A percentile compares a stretch with the other conserved stretches of the same genome.
Evolutionary conservation across 2,797 vertebrate genomes (phyloP).

Genomic region (Echiichthys vipera): DNA sequence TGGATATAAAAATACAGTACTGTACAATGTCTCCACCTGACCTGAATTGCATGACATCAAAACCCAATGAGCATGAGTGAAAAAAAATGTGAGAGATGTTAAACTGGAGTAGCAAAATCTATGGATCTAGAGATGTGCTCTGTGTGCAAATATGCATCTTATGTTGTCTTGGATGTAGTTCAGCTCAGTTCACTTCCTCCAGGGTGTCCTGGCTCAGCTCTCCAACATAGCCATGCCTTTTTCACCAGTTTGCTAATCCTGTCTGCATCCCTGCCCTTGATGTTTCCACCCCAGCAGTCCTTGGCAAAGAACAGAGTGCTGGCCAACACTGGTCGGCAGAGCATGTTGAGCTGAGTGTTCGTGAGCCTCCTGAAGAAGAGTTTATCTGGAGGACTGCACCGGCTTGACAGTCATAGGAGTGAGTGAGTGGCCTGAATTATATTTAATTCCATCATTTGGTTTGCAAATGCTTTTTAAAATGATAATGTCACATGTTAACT

Average conservation of each 20-base stretch:
- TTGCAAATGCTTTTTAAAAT: constrained; percentile 37
- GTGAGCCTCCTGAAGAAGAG: neutral
- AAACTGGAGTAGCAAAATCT: constrained; percentile 7
- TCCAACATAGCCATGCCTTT: constrained; percentile 50
- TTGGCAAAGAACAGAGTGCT: constrained; percentile 37
- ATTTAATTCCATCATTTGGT: constrained; percentile 29
- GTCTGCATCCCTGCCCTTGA: constrained; percentile 65
- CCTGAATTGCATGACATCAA: neutral
- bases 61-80: neutral
- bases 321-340: constrained; percentile 35
- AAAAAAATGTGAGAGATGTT: constrained; percentile 2
- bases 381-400: constrained; percentile 6
- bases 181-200: constrained; percentile 56
- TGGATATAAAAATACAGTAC: neutral
- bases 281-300: constrained; percentile 55
- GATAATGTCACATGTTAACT: constrained; percentile 21
- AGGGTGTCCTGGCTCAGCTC: constrained; percentile 52
- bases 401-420: neutral
- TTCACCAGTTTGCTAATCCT: constrained; percentile 64
- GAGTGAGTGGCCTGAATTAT: constrained; percentile 16
- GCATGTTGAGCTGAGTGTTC: constrained; percentile 19
- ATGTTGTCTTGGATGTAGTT: constrained; percentile 41
- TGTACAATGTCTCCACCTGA: neutral
- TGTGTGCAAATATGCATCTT: constrained; percentile 28
- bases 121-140: constrained; percentile 7